Percentiles rank a stretch among this genome's conserved stretches.
Evolutionary conservation across 2,888 invertebrate species (phyloP).

Genomic region (Standfussiana lucernea): DNA sequence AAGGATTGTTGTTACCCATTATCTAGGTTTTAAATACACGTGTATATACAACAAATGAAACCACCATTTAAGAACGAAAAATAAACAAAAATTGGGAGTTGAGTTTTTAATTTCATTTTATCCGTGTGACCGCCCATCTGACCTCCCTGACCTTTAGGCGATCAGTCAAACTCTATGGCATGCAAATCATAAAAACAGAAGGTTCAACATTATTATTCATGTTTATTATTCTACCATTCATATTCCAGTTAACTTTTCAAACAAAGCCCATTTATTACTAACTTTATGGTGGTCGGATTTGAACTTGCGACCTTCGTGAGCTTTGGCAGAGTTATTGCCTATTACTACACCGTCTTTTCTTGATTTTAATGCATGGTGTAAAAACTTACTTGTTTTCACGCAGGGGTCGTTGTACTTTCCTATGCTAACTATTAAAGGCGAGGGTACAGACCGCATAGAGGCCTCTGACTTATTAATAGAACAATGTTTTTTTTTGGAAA

Average conservation of each 20-base stretch:
- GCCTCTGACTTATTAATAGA: not conserved
- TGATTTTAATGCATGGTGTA: constrained; percentile 4
- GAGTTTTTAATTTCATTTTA: constrained; percentile 15
- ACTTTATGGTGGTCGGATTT: constrained; percentile 45
- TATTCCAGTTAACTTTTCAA: constrained; percentile 56
- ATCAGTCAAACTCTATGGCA: constrained; percentile 35
- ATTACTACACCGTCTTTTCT: constrained; percentile 8
- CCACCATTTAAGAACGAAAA: not conserved
- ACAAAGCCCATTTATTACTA: constrained; percentile 50
- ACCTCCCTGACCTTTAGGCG: constrained; percentile 6
- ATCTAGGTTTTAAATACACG: not conserved
- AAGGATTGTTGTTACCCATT: not conserved
- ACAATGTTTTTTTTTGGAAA: not conserved
- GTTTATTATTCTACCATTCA: constrained; percentile 56
- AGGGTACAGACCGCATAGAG: not conserved
- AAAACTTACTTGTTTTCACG: not conserved
- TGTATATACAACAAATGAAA: not conserved
- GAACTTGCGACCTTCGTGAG: constrained; percentile 49
- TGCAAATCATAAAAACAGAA: constrained; percentile 53
- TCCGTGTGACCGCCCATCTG: constrained; percentile 19
- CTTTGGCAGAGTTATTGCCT: constrained; percentile 28
- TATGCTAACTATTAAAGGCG: not conserved
- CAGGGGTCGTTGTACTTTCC: not conserved
- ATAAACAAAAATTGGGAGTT: not conserved
- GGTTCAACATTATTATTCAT: constrained; percentile 53